These are phyloP conservation scores for Cyprinodon variegatus DNA, from an alignment of 2,113 vertebrate species.

Conservation along the genomic window DNA sequence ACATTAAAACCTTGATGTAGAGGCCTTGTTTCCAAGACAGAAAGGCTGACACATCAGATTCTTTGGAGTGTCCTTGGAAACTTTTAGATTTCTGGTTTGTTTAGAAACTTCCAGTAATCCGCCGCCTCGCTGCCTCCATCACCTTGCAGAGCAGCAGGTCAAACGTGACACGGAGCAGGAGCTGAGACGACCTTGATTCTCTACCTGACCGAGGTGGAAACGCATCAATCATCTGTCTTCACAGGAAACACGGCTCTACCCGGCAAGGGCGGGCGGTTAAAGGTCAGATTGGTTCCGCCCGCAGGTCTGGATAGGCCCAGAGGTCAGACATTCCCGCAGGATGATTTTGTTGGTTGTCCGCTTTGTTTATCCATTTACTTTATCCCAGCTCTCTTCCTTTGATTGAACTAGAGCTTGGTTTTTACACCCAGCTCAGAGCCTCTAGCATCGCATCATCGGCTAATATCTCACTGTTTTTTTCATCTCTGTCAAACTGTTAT, in stretches of 20 bases:
- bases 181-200: conserved; percentile 30
- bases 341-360: conserved; percentile 8
- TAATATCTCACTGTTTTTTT: conserved; percentile 3
- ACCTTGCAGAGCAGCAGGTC: conserved; percentile 14
- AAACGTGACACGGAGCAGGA: neutral
- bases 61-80: neutral
- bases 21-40: too few relatives aligned
- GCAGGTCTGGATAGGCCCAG: neutral
- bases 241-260: neutral
- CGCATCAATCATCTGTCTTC: conserved; percentile 22
- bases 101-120: neutral
- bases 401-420: too few relatives aligned
- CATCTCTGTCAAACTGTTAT: conserved; percentile 2
- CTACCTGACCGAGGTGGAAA: conserved; percentile 12
- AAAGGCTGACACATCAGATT: too few relatives aligned
- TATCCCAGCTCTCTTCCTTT: too few relatives aligned
- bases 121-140: neutral
- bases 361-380: too few relatives aligned
- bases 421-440: too few relatives aligned
- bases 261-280: too few relatives aligned
- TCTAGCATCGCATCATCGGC: neutral
- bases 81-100: neutral
- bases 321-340: conserved; percentile 11
- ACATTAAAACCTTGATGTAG: too few relatives aligned
- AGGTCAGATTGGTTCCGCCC: neutral